Evolutionary conservation across 2,113 vertebrate genomes (phyloP).

Genomic region (Puntigrus tetrazona): DNA sequence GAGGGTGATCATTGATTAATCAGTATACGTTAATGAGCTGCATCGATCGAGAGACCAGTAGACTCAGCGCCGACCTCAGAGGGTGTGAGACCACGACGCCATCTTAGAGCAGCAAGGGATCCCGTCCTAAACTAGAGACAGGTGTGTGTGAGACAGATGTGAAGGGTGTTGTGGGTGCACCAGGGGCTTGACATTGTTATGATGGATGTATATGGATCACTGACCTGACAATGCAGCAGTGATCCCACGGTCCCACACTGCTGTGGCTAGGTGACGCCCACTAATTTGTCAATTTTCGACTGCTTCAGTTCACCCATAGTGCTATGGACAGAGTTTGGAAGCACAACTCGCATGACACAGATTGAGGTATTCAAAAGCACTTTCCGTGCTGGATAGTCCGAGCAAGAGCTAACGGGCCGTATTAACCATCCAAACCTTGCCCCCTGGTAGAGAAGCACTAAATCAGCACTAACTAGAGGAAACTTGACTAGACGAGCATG

Average conservation of each 20-base stretch:
- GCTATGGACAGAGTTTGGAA: background rate
- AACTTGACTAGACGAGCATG: background rate
- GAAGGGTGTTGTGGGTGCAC: conserved; percentile 15
- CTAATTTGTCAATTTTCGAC: conserved; percentile 28
- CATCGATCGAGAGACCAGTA: conserved; percentile 60
- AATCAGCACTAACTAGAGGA: background rate
- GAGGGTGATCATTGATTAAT: conserved; percentile 73
- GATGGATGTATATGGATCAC: conserved; percentile 24
- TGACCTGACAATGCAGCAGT: conserved; percentile 35
- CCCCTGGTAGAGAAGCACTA: conserved; percentile 1
- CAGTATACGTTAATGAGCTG: conserved; percentile 71
- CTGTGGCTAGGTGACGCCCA: background rate
- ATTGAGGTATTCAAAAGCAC: background rate
- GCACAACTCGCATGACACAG: background rate
- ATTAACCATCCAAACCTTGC: background rate
- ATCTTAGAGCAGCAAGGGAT: conserved; percentile 34
- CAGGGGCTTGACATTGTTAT: conserved; percentile 24
- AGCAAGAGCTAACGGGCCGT: background rate
- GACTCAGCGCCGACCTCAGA: conserved; percentile 23
- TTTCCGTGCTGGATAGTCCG: background rate
- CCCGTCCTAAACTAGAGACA: conserved; percentile 17
- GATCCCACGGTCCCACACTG: conserved; percentile 11
- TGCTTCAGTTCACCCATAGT: conserved; percentile 5
- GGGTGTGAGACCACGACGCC: conserved; percentile 24
- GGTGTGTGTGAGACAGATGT: background rate